phyloP scores from a whole-genome alignment of 2,797 vertebrate species.

The Ciconia nigra region DNA sequence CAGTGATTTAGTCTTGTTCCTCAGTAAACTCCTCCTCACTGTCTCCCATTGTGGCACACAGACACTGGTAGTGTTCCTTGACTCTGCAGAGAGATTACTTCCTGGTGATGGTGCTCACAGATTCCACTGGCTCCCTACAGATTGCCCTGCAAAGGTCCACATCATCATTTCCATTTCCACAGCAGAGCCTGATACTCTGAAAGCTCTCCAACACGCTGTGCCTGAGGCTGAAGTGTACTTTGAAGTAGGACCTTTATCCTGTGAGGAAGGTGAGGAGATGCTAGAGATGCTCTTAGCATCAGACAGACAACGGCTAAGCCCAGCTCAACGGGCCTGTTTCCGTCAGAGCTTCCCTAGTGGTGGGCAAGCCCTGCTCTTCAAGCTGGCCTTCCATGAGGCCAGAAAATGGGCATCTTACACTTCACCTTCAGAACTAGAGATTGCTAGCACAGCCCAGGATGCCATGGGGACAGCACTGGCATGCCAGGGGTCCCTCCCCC shows the following conservation, averaged over 20 bases:
- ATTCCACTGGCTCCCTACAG: slow-evolving; percentile 77
- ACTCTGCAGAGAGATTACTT: slow-evolving; percentile 77
- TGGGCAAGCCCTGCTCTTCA: slow-evolving; percentile 77
- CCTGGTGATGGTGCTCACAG: slow-evolving; percentile 27
- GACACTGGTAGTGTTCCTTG: slow-evolving; percentile 79
- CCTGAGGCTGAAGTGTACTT: slow-evolving; percentile 56
- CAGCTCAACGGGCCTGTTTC: slow-evolving; percentile 63
- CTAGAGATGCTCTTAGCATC: slow-evolving; percentile 66
- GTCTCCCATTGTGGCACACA: slow-evolving; percentile 69
- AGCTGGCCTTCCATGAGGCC: slow-evolving; percentile 75
- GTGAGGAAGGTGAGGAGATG: slow-evolving; percentile 70
- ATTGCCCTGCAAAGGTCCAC: slow-evolving; percentile 77
- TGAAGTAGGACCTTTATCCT: slow-evolving; percentile 70
- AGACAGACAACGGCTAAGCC: slow-evolving; percentile 46
- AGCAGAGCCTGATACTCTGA: slow-evolving; percentile 38
- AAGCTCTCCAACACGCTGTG: slow-evolving; percentile 30
- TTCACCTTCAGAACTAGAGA: slow-evolving; percentile 6
- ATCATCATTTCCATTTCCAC: slow-evolving; percentile 74
- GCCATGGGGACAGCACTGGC: neutral
- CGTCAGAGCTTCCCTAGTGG: slow-evolving; percentile 67
- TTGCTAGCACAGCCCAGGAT: slow-evolving; percentile 68
- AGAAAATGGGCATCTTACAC: slow-evolving; percentile 78
- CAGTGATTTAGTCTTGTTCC: slow-evolving; percentile 70
- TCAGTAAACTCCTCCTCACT: slow-evolving; percentile 69
- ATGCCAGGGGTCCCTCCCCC: no score